Conservation (phyloP, 2,113 vertebrate species). For the Semnornis frantzii region DNA sequence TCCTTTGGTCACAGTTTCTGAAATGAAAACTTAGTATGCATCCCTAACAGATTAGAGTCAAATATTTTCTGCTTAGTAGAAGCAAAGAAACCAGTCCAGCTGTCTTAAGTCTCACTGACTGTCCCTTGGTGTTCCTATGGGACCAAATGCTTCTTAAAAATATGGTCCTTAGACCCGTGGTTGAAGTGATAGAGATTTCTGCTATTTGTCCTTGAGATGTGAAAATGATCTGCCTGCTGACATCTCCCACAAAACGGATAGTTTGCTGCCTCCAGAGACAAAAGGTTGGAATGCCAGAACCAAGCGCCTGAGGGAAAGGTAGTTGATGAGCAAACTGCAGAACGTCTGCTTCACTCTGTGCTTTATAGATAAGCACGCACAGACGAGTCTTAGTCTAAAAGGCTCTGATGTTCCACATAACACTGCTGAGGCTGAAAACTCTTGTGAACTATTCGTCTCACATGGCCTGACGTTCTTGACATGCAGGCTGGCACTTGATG, state of each 20-base stretch:
- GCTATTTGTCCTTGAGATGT: not conserved
- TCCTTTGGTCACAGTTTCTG: not conserved
- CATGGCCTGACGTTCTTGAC: not conserved
- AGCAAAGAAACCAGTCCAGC: not conserved
- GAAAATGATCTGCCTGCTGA: not conserved
- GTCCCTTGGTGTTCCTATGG: not conserved
- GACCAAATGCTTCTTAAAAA: not conserved
- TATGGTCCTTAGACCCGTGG: not conserved
- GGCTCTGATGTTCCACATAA: not conserved
- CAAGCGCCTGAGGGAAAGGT: not conserved
- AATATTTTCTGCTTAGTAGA: not conserved
- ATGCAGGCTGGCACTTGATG: not conserved
- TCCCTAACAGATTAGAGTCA: not conserved
- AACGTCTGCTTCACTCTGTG: not conserved
- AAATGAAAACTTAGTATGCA: rapidly evolving
- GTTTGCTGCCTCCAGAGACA: not conserved
- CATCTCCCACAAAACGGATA: not conserved
- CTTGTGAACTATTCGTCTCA: not conserved
- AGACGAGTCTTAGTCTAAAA: not conserved
- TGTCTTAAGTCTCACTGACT: not conserved
- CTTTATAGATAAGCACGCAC: not conserved
- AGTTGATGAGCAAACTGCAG: not conserved
- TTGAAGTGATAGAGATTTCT: not conserved
- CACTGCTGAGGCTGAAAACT: not conserved
- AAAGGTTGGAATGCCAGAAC: not conserved